Conservation (phyloP, 2,113 vertebrate species). For the Tiliqua scincoides region DNA sequence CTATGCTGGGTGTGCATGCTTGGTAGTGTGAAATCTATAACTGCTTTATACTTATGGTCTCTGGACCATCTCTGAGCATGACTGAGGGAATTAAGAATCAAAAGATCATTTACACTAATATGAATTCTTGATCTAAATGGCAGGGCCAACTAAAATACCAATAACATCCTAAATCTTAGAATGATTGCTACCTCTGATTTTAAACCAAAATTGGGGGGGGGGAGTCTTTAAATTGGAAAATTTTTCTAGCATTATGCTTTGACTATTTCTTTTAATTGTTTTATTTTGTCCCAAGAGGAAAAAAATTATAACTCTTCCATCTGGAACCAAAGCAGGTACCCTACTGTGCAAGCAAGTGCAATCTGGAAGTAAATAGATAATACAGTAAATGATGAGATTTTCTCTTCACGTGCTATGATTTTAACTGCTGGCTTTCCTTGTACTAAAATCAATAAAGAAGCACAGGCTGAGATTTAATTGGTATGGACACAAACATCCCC, state of each 20-base stretch:
- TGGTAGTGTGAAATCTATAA: constrained; percentile 18
- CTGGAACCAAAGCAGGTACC: background rate
- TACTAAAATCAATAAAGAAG: background rate
- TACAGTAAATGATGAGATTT: rapidly evolving
- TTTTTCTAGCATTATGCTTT: background rate
- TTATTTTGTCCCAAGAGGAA: background rate
- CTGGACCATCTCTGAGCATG: rapidly evolving
- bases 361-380: background rate
- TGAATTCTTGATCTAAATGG: background rate
- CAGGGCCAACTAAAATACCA: background rate
- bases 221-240: background rate
- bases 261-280: background rate
- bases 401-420: background rate
- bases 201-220: rapidly evolving
- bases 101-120: background rate
- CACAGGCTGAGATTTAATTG: background rate
- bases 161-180: background rate
- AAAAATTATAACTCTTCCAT: background rate
- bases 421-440: background rate
- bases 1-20: constrained; percentile 14
- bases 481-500: background rate
- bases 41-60: background rate
- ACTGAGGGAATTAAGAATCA: background rate
- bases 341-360: background rate
- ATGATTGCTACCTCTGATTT: background rate